Percentiles rank a stretch among this genome's conserved stretches.
phyloP scores from a whole-genome alignment of 2,797 vertebrate species.

The Fratercula arctica region DNA sequence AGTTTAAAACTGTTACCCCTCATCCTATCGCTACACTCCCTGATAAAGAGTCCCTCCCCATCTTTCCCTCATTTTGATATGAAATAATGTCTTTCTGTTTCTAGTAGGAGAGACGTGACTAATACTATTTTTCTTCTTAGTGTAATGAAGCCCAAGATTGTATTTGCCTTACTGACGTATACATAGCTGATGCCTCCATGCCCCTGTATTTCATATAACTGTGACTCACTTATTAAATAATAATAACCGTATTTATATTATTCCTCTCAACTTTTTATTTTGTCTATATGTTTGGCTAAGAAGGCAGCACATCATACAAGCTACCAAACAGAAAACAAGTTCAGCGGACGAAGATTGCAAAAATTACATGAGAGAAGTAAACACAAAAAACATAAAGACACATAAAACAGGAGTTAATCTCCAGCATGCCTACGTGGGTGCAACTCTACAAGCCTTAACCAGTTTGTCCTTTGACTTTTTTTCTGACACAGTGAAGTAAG shows the following conservation, averaged over 20 bases:
- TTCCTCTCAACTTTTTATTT: background rate
- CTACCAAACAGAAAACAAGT: background rate
- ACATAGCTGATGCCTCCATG: background rate
- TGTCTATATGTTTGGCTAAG: background rate
- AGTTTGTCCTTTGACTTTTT: background rate
- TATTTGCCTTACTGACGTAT: conserved; percentile 11
- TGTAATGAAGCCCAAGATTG: background rate
- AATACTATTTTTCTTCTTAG: background rate
- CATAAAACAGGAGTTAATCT: background rate
- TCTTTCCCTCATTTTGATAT: background rate
- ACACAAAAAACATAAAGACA: background rate
- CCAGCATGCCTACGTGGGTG: background rate
- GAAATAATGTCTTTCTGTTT: background rate
- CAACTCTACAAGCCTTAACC: background rate
- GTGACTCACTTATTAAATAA: conserved; percentile 22
- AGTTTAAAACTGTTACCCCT: background rate
- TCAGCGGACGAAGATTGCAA: background rate
- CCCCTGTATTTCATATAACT: background rate
- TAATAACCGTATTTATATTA: background rate
- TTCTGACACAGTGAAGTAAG: background rate
- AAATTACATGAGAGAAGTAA: background rate
- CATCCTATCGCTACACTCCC: background rate
- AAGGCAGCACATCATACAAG: background rate
- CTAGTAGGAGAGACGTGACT: background rate
- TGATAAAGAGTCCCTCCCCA: background rate